Evolutionary conservation across 2,888 invertebrate genomes (phyloP), one percentile per base, ranked within the genome.

Genomic region (Philereme transversata): DNA sequence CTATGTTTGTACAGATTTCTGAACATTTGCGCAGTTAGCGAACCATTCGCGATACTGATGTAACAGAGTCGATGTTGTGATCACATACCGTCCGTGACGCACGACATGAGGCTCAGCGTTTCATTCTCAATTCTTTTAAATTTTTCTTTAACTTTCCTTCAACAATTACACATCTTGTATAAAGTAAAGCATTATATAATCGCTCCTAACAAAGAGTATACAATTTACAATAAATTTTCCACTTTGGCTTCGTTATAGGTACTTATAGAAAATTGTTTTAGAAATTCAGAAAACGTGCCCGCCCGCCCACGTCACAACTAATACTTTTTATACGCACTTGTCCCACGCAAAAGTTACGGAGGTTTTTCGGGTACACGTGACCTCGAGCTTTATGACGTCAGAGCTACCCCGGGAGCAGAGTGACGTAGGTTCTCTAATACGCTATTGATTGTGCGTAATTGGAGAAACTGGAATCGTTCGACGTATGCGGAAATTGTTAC

Each of bases 1-100:
- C 78, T 77, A 79, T 88, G 81, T 89, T 91, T 89, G 79, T 80
- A 83, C 86, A 89, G 86, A 85, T 87, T 88, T 84, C 74, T 69
- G 70, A 75, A 79, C 75, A 79, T 83, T 84, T 90, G 87, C 92
- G 89, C 87, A 88, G 86, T 87, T 81, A 78, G 72, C 68, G 53
- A 65, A 60, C 57, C 61, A 75, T 77, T 77, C 70, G 78, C 72
- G 68, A 45, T 70, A 51, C 75, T 87, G 82, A 84, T 86, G 86
- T 85, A 87, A 88, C 82, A 77, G 65, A 57, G 51, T 44, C 54
- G 53, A 58, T 61, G 60, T 65, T 61, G 40, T 51, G 56, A 61
- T 65, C 62, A 53, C 52, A 41, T 48, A 38, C 50, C 49, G 46
- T 40, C 22, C 33, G 51, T 64, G 56, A 61, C 67, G 65, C 63